Base-by-base conservation (phyloP, 1,140 invertebrate genomes). In the Mycetomoellerius zeteki region DNA sequence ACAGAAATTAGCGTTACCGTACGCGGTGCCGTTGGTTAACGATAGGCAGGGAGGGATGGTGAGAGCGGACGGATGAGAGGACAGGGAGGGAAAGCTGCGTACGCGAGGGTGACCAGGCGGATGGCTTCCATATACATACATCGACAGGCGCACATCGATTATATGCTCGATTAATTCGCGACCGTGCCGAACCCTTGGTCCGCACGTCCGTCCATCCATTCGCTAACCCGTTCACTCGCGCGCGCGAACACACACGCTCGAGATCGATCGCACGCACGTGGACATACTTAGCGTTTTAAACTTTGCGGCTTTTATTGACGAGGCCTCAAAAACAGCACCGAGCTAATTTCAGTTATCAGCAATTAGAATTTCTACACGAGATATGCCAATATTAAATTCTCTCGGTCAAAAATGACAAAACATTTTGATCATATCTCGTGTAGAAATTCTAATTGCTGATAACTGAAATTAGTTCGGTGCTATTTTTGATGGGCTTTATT, bases 141-240 rank as follows among this genome's bases (percentile, higher is more conserved):
- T 94, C 91, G 93, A 94, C 92, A 92, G 86, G 89, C 90, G 85
- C 91, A 92, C 93, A 94, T 94, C 94, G 93, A 94, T 95, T 95
- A 95, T 94, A 93, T 93, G 94, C 94, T 95, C 94, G 94, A 95
- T 95, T 95, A 95, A 94, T 95, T 95, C 93, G 93, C 93, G 91
- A 90, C 89, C 92, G 89, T 90, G 58, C 89, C 89, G 89, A 84
- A 90, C 86, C 89, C 81, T 86, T 90, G 89, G 88, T 87, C 89
- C 89, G 91, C 89, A 82, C 90, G 85, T 91, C 88, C 80, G 87
- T 82, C 73, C 78, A 56, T 76, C 67, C 30, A 60, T 76, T 82
- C 67, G 72, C 81, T 52, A 76, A 89, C 90, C 85, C 89, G 89
- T 82, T 88, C 85, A 86, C 89, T 72, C 81, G 60, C 84, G 82